Base-by-base conservation (phyloP, 2,888 invertebrate species). In the Bembecia ichneumoniformis region DNA sequence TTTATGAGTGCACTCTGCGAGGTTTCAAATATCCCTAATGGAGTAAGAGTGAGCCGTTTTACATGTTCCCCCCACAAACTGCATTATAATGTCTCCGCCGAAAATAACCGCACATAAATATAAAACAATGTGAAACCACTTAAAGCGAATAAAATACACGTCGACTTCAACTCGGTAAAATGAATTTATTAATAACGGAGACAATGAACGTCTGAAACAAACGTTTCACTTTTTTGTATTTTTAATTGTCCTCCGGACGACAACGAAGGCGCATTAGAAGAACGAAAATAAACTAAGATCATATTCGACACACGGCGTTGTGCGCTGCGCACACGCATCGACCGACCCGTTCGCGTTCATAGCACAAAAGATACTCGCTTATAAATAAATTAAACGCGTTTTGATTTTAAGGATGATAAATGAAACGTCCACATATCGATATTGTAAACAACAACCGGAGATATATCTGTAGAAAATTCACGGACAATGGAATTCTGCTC, bases 111-210 rank as follows among this genome's bases (percentile, higher is more conserved):
- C 82, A 84, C 86, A 87, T 87, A 86, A 87, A 87, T 86, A 86
- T 82, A 84, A 87, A 86, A 84, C 84, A 87, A 87, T 86, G 87
- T 87, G 84, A 86, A 84, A 86, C 87, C 87, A 87, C 87, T 87
- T 87, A 87, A 84, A 87, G 86, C 83, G 86, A 86, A 87, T 87
- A 87, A 87, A 87, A 86, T 84, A 84, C 84, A 87, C 80, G 83
- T 83, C 83, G 73, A 76, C 82, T 82, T 81, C 82, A 76, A 80
- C 84, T 84, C 86, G 66, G 77, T 86, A 86, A 87, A 87, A 87
- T 87, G 86, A 87, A 87, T 86, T 87, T 87, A 87, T 87, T 87
- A 87, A 87, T 87, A 87, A 83, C 86, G 69, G 76, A 87, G 87
- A 87, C 87, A 87, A 87, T 87, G 87, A 86, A 84, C 80, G 87